Conservation (phyloP, 2,113 vertebrate genomes). For the Steatornis caripensis region DNA sequence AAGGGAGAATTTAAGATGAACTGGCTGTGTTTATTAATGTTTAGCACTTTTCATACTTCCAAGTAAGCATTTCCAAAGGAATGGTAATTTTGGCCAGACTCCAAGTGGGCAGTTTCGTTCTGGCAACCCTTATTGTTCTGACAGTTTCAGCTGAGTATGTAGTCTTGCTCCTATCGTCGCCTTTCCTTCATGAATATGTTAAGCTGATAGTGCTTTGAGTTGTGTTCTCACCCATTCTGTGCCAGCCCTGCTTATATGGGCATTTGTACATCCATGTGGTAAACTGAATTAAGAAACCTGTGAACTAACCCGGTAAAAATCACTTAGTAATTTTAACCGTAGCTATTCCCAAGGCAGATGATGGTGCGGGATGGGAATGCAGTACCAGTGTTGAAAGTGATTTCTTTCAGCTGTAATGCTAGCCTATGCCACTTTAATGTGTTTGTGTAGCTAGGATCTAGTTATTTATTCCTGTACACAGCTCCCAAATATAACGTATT, state of each 20-base stretch:
- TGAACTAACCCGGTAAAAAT: neutral
- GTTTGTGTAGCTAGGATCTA: neutral
- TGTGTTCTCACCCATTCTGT: neutral
- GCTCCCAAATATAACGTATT: neutral
- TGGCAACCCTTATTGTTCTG: slow-evolving; percentile 41
- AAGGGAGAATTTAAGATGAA: neutral
- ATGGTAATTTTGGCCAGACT: neutral
- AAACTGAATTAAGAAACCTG: neutral
- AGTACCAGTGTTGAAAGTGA: neutral
- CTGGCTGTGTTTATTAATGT: neutral
- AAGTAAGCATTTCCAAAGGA: slow-evolving; percentile 34
- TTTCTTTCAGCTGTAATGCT: neutral
- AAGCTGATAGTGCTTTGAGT: neutral
- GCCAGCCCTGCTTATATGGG: neutral
- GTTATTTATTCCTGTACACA: neutral
- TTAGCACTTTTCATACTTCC: slow-evolving; percentile 23
- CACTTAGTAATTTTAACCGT: neutral
- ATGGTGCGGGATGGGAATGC: neutral
- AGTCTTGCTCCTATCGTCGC: neutral
- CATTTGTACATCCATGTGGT: neutral
- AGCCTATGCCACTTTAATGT: neutral
- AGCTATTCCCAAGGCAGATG: neutral
- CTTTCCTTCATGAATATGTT: slow-evolving; percentile 53
- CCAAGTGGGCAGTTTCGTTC: slow-evolving; percentile 48
- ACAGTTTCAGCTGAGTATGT: slow-evolving; percentile 24